Base-by-base conservation (phyloP, 1,140 invertebrate genomes). In the Aphelenchoides avenae region DNA sequence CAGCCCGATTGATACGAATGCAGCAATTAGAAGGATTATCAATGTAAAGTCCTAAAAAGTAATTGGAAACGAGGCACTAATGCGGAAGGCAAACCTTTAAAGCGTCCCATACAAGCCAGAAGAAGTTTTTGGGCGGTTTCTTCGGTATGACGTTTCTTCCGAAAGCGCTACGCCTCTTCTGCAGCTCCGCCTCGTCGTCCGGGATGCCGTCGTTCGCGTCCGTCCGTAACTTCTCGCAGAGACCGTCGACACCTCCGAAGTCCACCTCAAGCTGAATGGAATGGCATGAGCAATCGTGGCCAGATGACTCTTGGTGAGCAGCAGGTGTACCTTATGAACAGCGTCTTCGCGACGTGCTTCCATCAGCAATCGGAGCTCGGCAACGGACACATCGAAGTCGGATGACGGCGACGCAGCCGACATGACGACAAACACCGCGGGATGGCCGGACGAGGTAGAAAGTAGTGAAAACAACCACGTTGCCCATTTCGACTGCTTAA, bases 321-420 rank as follows among this genome's bases (percentile, higher is more conserved):
- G 44, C 3, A 11, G 3, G 44, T 44, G 50, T 15, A 70, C 68
- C 83, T 87, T 87, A 65, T 85, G 84, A 34, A 67, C 61, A 5
- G 88, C 91, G 81, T 97, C 93, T 55, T 84, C 82, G 61, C 91
- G 91, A 68, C 91, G 85, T 77, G 85, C 81, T 82, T 96, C 91
- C 91, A 96, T 97, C 75, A 98, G 85, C 81, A 94, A 89, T 64
- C 90, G 87, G 73, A 97, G 86, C 80, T 96, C 88, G 80, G 88
- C 88, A 70, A 94, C n/a, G n/a, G n/a, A n/a, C n/a, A n/a, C n/a
- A n/a, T n/a, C n/a, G n/a, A n/a, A n/a, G n/a, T n/a, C n/a, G n/a
- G n/a, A n/a, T n/a, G n/a, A n/a, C n/a, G n/a, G n/a, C n/a, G n/a
- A n/a, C n/a, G n/a, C n/a, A n/a, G n/a, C n/a, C n/a, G n/a, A n/a